These are phyloP conservation scores for Cephus sareptanus DNA, from an alignment of 2,888 invertebrate species.

Conservation along the genomic window DNA sequence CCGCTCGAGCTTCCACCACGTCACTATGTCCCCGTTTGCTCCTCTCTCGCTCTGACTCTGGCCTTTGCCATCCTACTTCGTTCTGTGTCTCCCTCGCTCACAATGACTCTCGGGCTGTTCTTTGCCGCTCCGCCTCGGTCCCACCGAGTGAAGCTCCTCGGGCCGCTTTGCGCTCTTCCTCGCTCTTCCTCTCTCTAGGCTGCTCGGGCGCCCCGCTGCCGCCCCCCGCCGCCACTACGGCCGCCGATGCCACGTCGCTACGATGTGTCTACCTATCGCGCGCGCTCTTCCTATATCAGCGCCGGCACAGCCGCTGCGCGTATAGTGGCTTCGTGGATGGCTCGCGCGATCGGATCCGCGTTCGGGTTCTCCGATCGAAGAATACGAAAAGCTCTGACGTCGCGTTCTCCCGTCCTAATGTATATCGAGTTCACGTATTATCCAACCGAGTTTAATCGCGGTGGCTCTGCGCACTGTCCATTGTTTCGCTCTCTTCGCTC, in stretches of 20 bases:
- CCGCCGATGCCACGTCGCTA: background rate
- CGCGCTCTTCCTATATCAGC: conserved; percentile 6
- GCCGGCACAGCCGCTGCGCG: background rate
- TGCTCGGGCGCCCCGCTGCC: conserved; percentile 12
- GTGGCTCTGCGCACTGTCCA: conserved; percentile 54
- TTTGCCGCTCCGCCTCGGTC: background rate
- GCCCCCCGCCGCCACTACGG: background rate
- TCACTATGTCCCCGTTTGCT: background rate
- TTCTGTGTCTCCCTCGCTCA: background rate
- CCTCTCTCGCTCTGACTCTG: background rate
- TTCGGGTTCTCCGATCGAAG: background rate
- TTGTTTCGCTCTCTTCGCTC: conserved; percentile 41
- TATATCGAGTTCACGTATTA: background rate
- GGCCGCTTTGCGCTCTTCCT: conserved; percentile 6
- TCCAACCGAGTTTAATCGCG: background rate
- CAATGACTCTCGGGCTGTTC: background rate
- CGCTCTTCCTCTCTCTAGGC: conserved; percentile 4
- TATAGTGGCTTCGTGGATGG: conserved; percentile 1
- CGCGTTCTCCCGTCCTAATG: background rate
- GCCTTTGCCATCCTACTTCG: background rate
- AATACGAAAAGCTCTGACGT: background rate
- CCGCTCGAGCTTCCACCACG: background rate
- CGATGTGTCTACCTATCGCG: background rate
- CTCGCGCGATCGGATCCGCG: background rate
- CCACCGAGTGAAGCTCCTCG: background rate